phyloP scores from a whole-genome alignment of 23 tunicate species.

The Phallusia fumigata region DNA sequence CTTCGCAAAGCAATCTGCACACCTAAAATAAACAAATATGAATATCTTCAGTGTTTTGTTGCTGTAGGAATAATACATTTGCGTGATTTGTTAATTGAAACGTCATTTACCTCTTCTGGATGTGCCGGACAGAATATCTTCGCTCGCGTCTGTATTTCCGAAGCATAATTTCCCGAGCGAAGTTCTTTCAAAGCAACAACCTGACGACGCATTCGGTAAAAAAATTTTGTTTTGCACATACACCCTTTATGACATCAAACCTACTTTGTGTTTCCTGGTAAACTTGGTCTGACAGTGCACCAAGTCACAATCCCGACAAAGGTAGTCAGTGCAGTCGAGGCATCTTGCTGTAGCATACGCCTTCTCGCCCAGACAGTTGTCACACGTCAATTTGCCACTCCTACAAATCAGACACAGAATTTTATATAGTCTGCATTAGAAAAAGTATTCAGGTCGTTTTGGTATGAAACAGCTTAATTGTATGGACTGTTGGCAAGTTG shows the following conservation, averaged over 20 bases:
- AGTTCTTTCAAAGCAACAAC: constrained; percentile 29
- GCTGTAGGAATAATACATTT: too few species aligned
- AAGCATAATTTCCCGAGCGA: constrained; percentile 29
- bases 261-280: constrained; percentile 52
- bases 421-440: too few species aligned
- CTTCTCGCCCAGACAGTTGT: constrained; percentile 35
- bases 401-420: not conserved
- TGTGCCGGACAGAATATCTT: constrained; percentile 43
- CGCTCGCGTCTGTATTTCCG: constrained; percentile 40
- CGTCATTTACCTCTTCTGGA: constrained; percentile 33
- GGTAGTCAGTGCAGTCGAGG: constrained; percentile 44
- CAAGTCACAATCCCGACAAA: constrained; percentile 52
- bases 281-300: constrained; percentile 57
- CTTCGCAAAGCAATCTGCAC: constrained; percentile 33
- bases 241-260: too few species aligned
- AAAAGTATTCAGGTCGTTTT: too few species aligned
- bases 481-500: too few species aligned
- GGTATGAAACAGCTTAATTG: too few species aligned
- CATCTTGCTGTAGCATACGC: constrained; percentile 29
- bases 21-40: not conserved
- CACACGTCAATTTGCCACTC: constrained; percentile 19
- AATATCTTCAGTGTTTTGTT: too few species aligned
- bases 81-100: too few species aligned
- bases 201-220: not conserved
- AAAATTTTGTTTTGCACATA: too few species aligned